Percentiles rank a stretch among this genome's conserved stretches.
These are phyloP conservation scores for Sarcophilus harrisii DNA, from an alignment of 2,797 vertebrate genomes.

Conservation along the genomic window DNA sequence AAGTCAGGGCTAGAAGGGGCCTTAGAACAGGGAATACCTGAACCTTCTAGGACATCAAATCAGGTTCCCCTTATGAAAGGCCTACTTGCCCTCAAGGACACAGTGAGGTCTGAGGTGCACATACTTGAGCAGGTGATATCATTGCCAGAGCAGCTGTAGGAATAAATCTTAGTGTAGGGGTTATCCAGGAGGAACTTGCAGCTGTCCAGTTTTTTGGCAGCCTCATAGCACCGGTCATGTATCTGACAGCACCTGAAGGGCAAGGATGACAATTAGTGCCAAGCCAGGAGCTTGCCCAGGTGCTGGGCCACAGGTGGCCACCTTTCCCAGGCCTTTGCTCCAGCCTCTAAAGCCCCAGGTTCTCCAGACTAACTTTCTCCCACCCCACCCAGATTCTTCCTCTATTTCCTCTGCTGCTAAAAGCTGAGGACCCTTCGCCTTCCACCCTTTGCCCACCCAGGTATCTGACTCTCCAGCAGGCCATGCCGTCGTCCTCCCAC, in stretches of 20 bases:
- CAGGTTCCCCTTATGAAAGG: not conserved
- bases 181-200: slow-evolving; percentile 77
- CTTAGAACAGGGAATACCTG: too few species aligned
- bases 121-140: slow-evolving; percentile 81
- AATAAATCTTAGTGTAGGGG: slow-evolving; percentile 80
- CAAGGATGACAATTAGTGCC: not conserved
- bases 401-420: not conserved
- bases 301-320: not conserved
- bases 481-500: not conserved
- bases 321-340: not conserved
- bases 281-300: not conserved
- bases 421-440: not conserved
- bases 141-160: slow-evolving; percentile 58
- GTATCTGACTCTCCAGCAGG: not conserved
- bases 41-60: not conserved
- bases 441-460: not conserved
- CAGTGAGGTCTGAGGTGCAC: slow-evolving; percentile 31
- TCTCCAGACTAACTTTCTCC: not conserved
- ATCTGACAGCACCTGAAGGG: slow-evolving; percentile 84
- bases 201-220: not conserved
- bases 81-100: not conserved
- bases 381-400: not conserved
- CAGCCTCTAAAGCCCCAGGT: not conserved
- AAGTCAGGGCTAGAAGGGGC: too few species aligned
- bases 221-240: slow-evolving; percentile 80